Evolutionary conservation across 2,797 vertebrate species (phyloP), one percentile per base, ranked within the genome.

Genomic region (Pangasius mekongensis): DNA sequence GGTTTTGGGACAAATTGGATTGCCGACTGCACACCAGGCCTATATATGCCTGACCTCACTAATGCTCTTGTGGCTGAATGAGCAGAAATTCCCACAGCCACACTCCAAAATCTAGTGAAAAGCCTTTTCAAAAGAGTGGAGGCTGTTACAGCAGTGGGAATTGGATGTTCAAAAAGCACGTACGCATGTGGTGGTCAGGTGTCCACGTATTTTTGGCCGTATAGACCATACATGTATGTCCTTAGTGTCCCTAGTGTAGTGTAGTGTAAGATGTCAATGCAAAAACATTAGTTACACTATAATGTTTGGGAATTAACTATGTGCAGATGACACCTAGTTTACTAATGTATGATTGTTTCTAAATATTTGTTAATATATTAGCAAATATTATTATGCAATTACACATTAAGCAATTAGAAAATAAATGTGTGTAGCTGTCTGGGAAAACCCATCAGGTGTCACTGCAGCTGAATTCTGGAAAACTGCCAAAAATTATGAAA

Each of bases 361-460:
- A 18, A 78, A 78, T 56, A 33, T 77, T 52, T 78, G 74, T 56
- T 80, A 36, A 56, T 80, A 80, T 56, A 60, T 43, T 27, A 43
- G 2, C 27, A 66, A 66, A 49, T 22, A 47, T 66, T 83, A 49
- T 66, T 30, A 4, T 20, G 27, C 60, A 30, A 66, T 47, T 66
- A 49, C 66, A 5, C 39, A 33, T 47, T 81, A 64, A 62, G 10
- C 14, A 49, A 83, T 83, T 83, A 10, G 11, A 66, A 66, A 30
- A 30, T 18, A 36, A 2, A 83, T 20, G 14, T 49, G 22, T n/a
- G 27, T 30, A 43, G 6, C 30, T 2, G 24, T 62, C 1, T 58
- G 56, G 33, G n/a, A 60, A 60, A 81, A 60, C 20, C 56, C 18
- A 49, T 66, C 5, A 49, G 13, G 7, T 16, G 36, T 82, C 5